Percentiles rank a stretch among this genome's conserved stretches.
These are phyloP conservation scores for Petaurus breviceps DNA, from an alignment of 2,113 vertebrate genomes.

Conservation along the genomic window DNA sequence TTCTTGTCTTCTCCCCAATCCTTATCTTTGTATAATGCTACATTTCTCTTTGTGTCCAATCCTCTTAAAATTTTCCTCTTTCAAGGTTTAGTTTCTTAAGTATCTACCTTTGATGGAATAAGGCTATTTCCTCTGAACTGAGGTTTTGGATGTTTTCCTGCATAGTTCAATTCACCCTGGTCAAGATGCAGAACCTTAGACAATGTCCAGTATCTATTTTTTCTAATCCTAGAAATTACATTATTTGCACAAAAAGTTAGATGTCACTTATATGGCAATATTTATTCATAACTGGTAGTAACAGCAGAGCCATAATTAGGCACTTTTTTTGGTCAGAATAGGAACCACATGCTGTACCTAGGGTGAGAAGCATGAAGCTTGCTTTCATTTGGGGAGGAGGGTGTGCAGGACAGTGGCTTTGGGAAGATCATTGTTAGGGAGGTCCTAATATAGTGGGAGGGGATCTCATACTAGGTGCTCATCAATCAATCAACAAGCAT, in stretches of 20 bases:
- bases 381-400: not conserved
- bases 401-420: not conserved
- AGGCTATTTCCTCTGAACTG: conserved; percentile 26
- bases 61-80: not conserved
- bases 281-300: not conserved
- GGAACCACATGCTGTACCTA: not conserved
- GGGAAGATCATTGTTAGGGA: not conserved
- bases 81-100: conserved; percentile 39
- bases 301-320: not conserved
- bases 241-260: not conserved
- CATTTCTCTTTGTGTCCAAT: conserved; percentile 16
- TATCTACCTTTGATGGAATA: conserved; percentile 19
- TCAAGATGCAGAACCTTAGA: conserved; percentile 11
- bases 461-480: not conserved
- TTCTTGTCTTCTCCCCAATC: not conserved
- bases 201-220: not conserved
- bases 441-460: not conserved
- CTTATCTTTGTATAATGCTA: not conserved
- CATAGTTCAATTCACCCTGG: not conserved
- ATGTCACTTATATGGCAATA: not conserved
- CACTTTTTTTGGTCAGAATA: not conserved
- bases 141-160: not conserved
- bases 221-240: not conserved
- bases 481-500: not conserved
- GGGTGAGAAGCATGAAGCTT: not conserved